A percentile compares a stretch with the other conserved stretches of the same genome.
phyloP scores from a whole-genome alignment of 2,797 vertebrate species.

The Arvicola amphibius region DNA sequence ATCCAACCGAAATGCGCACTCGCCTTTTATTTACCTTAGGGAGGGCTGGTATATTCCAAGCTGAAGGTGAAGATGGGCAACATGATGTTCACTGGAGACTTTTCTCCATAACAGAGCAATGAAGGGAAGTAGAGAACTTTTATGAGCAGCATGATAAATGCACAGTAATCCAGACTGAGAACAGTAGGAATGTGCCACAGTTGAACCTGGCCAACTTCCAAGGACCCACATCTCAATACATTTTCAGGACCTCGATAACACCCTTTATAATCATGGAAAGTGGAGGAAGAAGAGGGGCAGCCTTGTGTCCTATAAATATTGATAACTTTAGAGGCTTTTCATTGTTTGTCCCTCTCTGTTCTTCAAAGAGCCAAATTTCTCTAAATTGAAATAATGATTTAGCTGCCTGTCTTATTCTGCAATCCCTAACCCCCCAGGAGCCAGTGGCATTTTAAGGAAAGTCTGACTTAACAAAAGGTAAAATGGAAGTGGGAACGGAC shows the following conservation, averaged over 20 bases:
- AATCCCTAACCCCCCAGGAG: not conserved
- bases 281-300: not conserved
- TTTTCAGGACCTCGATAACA: conserved; percentile 71
- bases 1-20: conserved; percentile 60
- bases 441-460: not conserved
- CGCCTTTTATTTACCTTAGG: conserved; percentile 72
- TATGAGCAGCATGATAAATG: conserved; percentile 41
- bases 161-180: conserved; percentile 73
- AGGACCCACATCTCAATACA: not conserved
- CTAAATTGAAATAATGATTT: conserved; percentile 3
- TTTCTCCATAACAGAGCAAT: conserved; percentile 66
- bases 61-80: conserved; percentile 80
- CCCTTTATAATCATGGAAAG: conserved; percentile 49
- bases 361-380: conserved; percentile 52
- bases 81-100: conserved; percentile 75
- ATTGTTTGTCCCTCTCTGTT: not conserved
- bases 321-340: not conserved
- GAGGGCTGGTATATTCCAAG: conserved; percentile 74
- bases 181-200: conserved; percentile 32
- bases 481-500: conserved; percentile 75
- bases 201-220: conserved; percentile 51
- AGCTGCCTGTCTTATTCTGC: not conserved
- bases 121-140: conserved; percentile 25
- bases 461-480: conserved; percentile 59
- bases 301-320: conserved; percentile 63